Conservation (phyloP, 1,140 invertebrate species). For the Cyphomyrmex costatus region DNA sequence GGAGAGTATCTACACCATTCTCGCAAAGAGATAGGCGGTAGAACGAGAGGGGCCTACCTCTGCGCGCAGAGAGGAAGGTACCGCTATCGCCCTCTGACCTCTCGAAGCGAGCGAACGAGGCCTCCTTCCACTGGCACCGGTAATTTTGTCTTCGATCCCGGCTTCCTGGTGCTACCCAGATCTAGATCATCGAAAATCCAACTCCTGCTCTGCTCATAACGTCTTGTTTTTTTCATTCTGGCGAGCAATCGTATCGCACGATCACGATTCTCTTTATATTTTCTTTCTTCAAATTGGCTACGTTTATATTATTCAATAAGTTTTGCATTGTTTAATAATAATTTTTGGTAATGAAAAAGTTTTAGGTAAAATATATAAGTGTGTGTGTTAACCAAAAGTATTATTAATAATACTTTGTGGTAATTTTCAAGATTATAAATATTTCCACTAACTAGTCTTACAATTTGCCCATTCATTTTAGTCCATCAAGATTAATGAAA, state of each 20-base stretch:
- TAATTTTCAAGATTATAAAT: too few species aligned
- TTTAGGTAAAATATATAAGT: too few species aligned
- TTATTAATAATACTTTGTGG: too few species aligned
- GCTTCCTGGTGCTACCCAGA: conserved; percentile 83
- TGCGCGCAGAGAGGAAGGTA: conserved; percentile 79
- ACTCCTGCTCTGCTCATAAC: conserved; percentile 41
- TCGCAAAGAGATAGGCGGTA: conserved; percentile 69
- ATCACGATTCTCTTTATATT: background rate
- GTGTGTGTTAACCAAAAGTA: too few species aligned
- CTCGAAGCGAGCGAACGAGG: conserved; percentile 80
- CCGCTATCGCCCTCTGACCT: conserved; percentile 87
- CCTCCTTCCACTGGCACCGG: conserved; percentile 82
- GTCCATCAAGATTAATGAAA: too few species aligned
- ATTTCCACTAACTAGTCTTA: too few species aligned
- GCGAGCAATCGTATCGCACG: conserved; percentile 13
- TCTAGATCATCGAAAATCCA: conserved; percentile 82
- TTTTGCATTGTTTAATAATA: too few species aligned
- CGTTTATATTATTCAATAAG: background rate
- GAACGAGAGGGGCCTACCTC: conserved; percentile 78
- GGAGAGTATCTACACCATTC: conserved; percentile 74
- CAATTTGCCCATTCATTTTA: too few species aligned
- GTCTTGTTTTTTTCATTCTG: conserved; percentile 16
- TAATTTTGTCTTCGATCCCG: conserved; percentile 83
- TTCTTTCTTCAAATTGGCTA: conserved; percentile 9
- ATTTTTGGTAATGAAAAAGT: too few species aligned